Conservation (phyloP, 2,888 invertebrate species). For the Pimpla rufipes region DNA sequence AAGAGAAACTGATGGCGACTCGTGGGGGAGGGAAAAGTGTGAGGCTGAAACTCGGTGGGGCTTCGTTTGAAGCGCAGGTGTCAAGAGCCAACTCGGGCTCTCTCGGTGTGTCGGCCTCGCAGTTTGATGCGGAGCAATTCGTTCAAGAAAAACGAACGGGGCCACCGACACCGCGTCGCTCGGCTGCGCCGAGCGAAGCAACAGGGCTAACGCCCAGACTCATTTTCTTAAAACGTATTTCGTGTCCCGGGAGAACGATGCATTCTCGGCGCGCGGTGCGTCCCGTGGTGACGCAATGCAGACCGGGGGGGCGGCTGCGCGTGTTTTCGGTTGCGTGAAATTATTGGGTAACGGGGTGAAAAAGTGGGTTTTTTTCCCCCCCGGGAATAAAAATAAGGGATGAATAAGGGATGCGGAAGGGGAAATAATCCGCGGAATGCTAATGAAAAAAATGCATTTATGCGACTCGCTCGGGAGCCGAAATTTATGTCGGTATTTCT, state of each 20-base stretch:
- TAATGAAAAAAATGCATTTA: too few species aligned
- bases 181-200: constrained; percentile 12
- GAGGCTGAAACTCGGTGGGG: constrained; percentile 6
- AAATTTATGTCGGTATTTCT: too few species aligned
- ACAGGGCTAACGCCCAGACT: constrained; percentile 51
- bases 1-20: constrained; percentile 8
- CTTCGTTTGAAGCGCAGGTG: constrained; percentile 53
- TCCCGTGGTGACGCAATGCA: not conserved
- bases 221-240: constrained; percentile 71
- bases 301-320: too few species aligned
- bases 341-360: too few species aligned
- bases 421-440: too few species aligned
- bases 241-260: constrained; percentile 66
- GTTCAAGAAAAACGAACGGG: constrained; percentile 36
- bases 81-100: constrained; percentile 43
- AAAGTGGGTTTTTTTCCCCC: too few species aligned
- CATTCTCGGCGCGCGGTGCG: constrained; percentile 34
- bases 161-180: constrained; percentile 27
- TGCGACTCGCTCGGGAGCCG: too few species aligned
- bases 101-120: constrained; percentile 19
- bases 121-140: constrained; percentile 59
- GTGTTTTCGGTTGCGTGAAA: not conserved
- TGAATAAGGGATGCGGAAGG: too few species aligned
- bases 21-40: constrained; percentile 9
- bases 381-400: too few species aligned